Conservation (phyloP, 2,113 vertebrate species). For the Stegostoma tigrinum region DNA sequence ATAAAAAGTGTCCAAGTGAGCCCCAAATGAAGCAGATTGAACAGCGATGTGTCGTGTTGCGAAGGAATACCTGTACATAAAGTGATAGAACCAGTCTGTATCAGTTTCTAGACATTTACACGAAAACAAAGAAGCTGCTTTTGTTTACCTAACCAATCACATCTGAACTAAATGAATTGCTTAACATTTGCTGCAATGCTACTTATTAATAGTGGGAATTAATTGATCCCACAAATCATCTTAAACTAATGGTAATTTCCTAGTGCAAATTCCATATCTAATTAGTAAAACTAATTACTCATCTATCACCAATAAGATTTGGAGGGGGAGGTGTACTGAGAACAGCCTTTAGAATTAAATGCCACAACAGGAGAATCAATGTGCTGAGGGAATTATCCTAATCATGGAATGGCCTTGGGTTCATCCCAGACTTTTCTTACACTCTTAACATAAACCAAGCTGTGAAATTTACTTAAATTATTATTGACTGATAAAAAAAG, state of each 20-base stretch:
- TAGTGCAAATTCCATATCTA: background rate
- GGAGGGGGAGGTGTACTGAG: background rate
- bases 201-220: background rate
- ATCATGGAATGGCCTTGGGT: background rate
- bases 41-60: background rate
- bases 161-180: background rate
- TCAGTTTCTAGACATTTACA: background rate
- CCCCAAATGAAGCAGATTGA: background rate
- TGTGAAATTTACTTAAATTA: background rate
- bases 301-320: background rate
- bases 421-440: background rate
- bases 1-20: background rate
- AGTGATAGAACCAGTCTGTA: background rate
- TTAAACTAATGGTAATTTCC: background rate
- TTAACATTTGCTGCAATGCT: background rate
- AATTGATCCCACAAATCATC: background rate
- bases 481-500: background rate
- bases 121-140: background rate
- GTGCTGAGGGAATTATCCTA: background rate
- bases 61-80: constrained; percentile 15
- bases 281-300: background rate
- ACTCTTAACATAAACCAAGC: background rate
- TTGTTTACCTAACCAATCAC: background rate
- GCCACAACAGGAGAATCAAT: background rate
- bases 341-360: background rate